These are phyloP conservation scores for Hyperoodon ampullatus DNA, from an alignment of 2,113 vertebrate species.

Conservation along the genomic window DNA sequence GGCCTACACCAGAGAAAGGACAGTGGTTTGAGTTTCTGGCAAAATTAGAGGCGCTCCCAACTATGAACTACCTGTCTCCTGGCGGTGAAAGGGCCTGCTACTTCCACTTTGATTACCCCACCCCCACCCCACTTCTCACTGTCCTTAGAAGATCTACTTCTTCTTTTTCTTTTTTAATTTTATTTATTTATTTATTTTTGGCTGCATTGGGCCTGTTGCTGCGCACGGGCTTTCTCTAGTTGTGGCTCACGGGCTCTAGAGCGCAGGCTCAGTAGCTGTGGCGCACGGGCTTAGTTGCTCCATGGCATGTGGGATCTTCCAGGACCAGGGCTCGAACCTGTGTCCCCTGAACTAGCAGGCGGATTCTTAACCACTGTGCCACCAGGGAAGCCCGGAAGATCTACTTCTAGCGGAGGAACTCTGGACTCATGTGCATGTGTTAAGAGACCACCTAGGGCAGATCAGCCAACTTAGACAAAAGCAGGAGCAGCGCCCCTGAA, in stretches of 20 bases:
- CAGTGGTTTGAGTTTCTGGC: background rate
- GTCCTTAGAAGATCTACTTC: background rate
- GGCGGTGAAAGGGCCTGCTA: background rate
- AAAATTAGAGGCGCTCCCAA: background rate
- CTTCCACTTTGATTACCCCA: background rate
- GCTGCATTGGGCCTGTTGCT: too few species aligned
- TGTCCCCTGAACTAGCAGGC: too few species aligned
- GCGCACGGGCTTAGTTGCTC: too few species aligned
- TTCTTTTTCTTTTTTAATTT: too few species aligned
- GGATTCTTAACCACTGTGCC: too few species aligned
- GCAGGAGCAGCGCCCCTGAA: background rate
- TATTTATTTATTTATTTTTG: too few species aligned
- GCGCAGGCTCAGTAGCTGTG: too few species aligned
- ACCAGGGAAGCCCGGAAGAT: background rate
- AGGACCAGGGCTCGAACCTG: too few species aligned
- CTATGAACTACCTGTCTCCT: background rate
- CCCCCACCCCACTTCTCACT: background rate
- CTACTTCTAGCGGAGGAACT: background rate
- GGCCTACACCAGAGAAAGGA: conserved; percentile 84
- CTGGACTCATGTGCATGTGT: background rate
- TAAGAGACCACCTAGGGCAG: background rate
- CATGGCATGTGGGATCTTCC: too few species aligned
- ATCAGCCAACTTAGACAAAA: background rate
- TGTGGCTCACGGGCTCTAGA: too few species aligned
- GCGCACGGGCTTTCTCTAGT: too few species aligned